phyloP scores from a whole-genome alignment of 2,888 invertebrate genomes.

The Caenorhabditis sp. region DNA sequence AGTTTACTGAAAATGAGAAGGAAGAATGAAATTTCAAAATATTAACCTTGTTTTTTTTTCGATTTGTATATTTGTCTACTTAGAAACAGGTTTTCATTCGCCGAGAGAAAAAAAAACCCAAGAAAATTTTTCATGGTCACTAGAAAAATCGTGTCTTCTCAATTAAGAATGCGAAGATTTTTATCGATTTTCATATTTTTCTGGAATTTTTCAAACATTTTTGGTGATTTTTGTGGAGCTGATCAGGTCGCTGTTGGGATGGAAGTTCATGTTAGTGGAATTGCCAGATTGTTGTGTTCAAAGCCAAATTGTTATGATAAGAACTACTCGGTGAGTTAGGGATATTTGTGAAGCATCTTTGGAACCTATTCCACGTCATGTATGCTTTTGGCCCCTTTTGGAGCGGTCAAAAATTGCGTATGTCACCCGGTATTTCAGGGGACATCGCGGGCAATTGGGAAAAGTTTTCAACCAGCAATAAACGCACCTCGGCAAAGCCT shows the following conservation, averaged over 20 bases:
- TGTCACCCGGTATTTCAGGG: constrained; percentile 58
- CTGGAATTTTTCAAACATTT: too few species aligned
- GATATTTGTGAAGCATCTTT: neutral
- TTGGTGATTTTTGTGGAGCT: constrained; percentile 40
- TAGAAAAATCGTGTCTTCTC: neutral
- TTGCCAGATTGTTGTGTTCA: constrained; percentile 31
- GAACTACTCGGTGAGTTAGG: constrained; percentile 31
- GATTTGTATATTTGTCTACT: too few species aligned
- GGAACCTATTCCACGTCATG: neutral
- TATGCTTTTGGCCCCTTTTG: too few species aligned
- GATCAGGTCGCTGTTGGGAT: constrained; percentile 39
- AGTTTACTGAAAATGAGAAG: constrained; percentile 7
- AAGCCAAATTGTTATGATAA: constrained; percentile 42
- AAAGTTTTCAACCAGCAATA: constrained; percentile 71
- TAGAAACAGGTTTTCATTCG: constrained; percentile 20
- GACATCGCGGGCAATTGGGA: constrained; percentile 65
- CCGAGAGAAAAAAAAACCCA: neutral
- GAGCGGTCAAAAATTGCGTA: constrained; percentile 57
- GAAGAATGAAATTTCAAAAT: too few species aligned
- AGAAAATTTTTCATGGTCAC: neutral
- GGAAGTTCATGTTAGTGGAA: constrained; percentile 38
- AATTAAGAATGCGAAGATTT: neutral
- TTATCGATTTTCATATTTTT: too few species aligned
- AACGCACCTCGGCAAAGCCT: constrained; percentile 69
- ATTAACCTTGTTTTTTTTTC: neutral